These are phyloP conservation scores for Carduelis carduelis DNA, from an alignment of 2,797 vertebrate genomes.

Conservation along the genomic window DNA sequence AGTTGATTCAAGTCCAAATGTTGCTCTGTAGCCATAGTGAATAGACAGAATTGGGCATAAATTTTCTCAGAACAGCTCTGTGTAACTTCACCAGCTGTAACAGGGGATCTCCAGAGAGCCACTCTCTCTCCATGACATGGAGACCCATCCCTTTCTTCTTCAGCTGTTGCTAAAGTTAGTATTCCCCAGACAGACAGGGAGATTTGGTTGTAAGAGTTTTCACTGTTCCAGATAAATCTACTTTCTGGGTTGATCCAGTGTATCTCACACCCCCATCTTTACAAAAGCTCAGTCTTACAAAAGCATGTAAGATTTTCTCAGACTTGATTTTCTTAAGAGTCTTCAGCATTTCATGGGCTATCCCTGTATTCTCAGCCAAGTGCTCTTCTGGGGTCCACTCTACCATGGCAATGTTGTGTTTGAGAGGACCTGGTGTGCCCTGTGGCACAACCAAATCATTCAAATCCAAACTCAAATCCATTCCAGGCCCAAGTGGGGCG, in stretches of 20 bases:
- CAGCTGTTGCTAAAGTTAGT: background rate
- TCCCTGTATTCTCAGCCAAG: background rate
- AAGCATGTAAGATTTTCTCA: background rate
- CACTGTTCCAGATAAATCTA: background rate
- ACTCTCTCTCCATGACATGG: background rate
- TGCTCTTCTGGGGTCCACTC: background rate
- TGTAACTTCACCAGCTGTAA: background rate
- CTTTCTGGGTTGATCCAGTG: background rate
- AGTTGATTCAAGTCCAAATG: background rate
- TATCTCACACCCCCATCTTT: background rate
- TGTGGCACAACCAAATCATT: background rate
- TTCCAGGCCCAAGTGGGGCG: background rate
- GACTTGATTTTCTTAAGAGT: background rate
- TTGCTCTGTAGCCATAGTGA: background rate
- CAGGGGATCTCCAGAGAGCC: accelerated
- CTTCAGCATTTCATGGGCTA: background rate
- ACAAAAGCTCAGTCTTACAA: background rate
- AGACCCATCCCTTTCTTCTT: background rate
- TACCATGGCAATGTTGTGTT: accelerated
- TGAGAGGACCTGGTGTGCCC: background rate
- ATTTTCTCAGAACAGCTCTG: background rate
- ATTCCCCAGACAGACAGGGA: background rate
- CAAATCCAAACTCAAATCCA: background rate
- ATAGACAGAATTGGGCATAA: background rate
- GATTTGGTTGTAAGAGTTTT: background rate